These are phyloP conservation scores for Fregetta grallaria DNA, from an alignment of 2,113 vertebrate genomes.

Conservation along the genomic window DNA sequence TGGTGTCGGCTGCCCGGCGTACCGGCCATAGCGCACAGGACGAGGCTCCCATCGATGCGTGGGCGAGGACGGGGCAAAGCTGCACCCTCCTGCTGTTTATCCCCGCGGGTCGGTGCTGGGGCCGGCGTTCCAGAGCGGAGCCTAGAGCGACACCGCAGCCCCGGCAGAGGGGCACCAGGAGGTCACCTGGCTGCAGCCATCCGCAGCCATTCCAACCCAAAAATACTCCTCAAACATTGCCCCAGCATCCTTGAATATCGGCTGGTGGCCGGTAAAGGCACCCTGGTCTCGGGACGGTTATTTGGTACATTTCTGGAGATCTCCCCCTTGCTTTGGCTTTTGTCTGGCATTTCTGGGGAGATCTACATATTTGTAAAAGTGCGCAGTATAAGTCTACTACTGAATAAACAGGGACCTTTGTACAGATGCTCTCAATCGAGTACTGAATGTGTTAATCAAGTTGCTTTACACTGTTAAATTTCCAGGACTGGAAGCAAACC, in stretches of 20 bases:
- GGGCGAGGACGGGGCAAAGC: neutral
- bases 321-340: neutral
- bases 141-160: accelerated
- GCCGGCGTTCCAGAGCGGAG: accelerated
- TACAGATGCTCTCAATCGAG: neutral
- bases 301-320: neutral
- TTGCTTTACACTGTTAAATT: neutral
- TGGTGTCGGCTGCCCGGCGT: accelerated
- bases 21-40: neutral
- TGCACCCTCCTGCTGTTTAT: neutral
- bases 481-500: neutral
- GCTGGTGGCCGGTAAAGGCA: neutral
- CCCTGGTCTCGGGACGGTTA: neutral
- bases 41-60: accelerated
- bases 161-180: neutral
- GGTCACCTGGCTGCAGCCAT: neutral
- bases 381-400: neutral
- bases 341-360: neutral
- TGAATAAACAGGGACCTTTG: neutral
- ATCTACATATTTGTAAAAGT: neutral
- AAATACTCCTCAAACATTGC: neutral
- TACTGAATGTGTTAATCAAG: neutral
- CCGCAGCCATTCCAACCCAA: neutral
- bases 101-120: accelerated
- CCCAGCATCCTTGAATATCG: neutral